Base-by-base conservation (phyloP, 2,888 invertebrate genomes). In the Drosophila glabriapex region DNA sequence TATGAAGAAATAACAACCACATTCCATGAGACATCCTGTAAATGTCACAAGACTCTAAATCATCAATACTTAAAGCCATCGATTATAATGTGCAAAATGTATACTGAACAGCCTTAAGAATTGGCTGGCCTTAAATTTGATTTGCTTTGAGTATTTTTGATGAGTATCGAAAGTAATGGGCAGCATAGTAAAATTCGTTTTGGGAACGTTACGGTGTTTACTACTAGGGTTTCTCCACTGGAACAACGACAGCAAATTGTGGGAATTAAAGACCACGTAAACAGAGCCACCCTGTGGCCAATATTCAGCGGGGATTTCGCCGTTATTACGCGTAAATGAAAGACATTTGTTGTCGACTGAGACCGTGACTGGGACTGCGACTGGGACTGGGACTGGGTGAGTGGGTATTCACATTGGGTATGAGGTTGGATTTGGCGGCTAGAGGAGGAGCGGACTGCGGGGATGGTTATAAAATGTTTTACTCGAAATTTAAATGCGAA, bases 251-350 rank as follows among this genome's bases (percentile, higher is more conserved):
- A 68, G 63, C 73, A 82, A 78, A 72, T 76, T 71, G 76, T 76
- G 73, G 62, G 55, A 69, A 68, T 65, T 73, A 68, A 81, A 46
- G 73, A 69, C 65, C 72, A 54, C 63, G 55, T 25, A 25, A 68
- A 52, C 70, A 64, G 41, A 43, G 70, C 33, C 69, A 69, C 55
- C 59, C 33, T 53, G 74, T 56, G 84, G 82, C 83, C 83, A 82
- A 83, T 83, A 69, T 72, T 83, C 55, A 55, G 39, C 59, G 68
- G 68, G 82, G 88, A 88, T 88, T 88, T 83, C 54, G 60, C 69
- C 78, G 88, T 88, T 88, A 88, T 85, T 82, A 88, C 73, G 79
- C 88, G 88, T 79, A 83, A 85, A 88, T 82, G 71, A 82, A 88
- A 76, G 80, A 79, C 85, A 88, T 88, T 83, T 85, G 72, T 72